Evolutionary conservation across 1,140 invertebrate genomes (phyloP).

Genomic region (Drosophila tristis): DNA sequence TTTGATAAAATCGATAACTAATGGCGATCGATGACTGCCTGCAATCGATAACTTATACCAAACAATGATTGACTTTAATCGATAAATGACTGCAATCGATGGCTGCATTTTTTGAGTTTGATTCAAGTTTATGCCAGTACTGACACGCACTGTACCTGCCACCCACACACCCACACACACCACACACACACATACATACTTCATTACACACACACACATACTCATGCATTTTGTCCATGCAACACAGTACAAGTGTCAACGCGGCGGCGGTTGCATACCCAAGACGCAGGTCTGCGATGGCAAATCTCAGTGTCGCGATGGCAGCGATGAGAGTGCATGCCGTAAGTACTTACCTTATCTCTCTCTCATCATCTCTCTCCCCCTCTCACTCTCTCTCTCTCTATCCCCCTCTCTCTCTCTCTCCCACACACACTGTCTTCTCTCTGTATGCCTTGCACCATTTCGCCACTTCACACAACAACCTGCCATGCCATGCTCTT

Average conservation of each 20-base stretch:
- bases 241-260: constrained; percentile 82
- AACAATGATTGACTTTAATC: too few species aligned
- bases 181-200: constrained; percentile 14
- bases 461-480: neutral
- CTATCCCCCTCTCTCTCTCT: too few species aligned
- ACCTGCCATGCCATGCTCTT: neutral
- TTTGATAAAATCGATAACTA: too few species aligned
- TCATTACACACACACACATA: constrained; percentile 22
- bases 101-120: too few species aligned
- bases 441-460: too few species aligned
- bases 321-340: constrained; percentile 90
- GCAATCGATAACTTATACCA: too few species aligned
- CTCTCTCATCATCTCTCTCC: neutral
- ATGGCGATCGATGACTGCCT: neutral
- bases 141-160: constrained; percentile 8
- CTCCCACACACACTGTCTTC: too few species aligned
- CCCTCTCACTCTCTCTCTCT: neutral
- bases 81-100: neutral
- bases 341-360: constrained; percentile 83
- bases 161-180: constrained; percentile 9
- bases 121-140: neutral
- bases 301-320: constrained; percentile 88
- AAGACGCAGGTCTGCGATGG: constrained; percentile 88
- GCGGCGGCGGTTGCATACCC: constrained; percentile 84
- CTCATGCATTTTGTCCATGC: constrained; percentile 38